These are phyloP conservation scores for Ammodytes marinus DNA, from an alignment of 2,113 vertebrate species.

Conservation along the genomic window DNA sequence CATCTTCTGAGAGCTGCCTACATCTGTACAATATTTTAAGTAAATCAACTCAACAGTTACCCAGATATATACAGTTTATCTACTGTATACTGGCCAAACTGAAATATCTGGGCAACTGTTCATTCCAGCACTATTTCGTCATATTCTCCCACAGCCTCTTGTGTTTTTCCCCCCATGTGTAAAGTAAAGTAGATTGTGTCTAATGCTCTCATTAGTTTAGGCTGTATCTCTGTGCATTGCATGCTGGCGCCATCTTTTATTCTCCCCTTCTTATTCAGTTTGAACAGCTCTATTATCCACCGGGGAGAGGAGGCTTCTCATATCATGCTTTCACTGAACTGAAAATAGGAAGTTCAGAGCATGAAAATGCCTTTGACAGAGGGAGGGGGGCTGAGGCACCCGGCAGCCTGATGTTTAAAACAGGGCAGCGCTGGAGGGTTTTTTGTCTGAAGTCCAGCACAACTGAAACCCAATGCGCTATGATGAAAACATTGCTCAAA, in stretches of 20 bases:
- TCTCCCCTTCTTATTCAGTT: conserved; percentile 63
- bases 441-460: conserved; percentile 60
- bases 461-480: conserved; percentile 19
- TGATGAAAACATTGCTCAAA: conserved; percentile 53
- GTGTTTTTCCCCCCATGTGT: conserved; percentile 14
- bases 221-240: conserved; percentile 18
- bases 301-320: conserved; percentile 50
- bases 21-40: neutral
- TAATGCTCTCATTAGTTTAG: conserved; percentile 59
- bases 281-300: conserved; percentile 60
- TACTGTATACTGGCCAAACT: too few relatives aligned
- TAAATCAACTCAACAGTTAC: too few relatives aligned
- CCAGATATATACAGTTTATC: too few relatives aligned
- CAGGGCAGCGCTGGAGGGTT: conserved; percentile 55
- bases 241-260: conserved; percentile 49
- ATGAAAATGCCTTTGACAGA: conserved; percentile 57
- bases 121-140: neutral
- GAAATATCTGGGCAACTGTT: neutral
- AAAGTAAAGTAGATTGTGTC: conserved; percentile 54
- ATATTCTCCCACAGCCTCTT: conserved; percentile 18
- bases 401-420: conserved; percentile 55
- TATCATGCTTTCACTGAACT: conserved; percentile 62
- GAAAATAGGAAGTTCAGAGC: conserved; percentile 68
- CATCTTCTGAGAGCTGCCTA: neutral
- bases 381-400: conserved; percentile 5